Percentiles rank a stretch among this genome's conserved stretches.
These are phyloP conservation scores for Puffinus mauretanicus DNA, from an alignment of 2,113 vertebrate genomes.

Conservation along the genomic window DNA sequence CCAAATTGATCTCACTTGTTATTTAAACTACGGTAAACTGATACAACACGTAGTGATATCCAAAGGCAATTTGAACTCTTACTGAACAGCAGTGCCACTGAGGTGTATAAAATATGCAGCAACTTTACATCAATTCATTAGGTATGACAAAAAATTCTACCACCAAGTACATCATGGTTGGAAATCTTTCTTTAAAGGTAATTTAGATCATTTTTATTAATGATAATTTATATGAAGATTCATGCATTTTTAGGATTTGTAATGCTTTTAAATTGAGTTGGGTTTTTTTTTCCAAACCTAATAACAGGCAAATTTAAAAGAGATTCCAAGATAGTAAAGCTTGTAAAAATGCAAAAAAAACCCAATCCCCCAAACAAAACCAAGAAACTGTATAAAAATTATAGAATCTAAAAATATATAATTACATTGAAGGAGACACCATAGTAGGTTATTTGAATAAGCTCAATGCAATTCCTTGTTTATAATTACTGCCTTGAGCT, in stretches of 20 bases:
- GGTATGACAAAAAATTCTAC: background rate
- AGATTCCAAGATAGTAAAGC: background rate
- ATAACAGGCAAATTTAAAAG: background rate
- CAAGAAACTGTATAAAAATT: background rate
- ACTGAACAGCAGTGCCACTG: background rate
- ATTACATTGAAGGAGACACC: background rate
- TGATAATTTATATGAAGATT: background rate
- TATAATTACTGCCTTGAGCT: conserved; percentile 50
- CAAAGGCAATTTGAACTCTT: background rate
- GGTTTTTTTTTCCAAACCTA: background rate
- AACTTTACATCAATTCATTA: background rate
- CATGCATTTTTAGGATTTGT: background rate
- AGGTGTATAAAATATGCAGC: background rate
- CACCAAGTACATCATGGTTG: background rate
- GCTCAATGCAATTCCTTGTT: conserved; percentile 34
- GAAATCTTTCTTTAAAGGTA: background rate
- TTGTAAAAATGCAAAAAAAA: background rate
- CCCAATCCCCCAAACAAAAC: background rate
- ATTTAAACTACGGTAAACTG: background rate
- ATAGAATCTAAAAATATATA: background rate
- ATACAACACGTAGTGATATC: background rate
- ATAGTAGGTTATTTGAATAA: conserved; percentile 40
- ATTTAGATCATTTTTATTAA: background rate
- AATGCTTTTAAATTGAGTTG: background rate
- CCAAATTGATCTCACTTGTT: background rate